Percentiles rank a stretch among this genome's conserved stretches.
Conservation (phyloP, 2,888 invertebrate genomes). For the Eudasyphora cyanicolor region DNA sequence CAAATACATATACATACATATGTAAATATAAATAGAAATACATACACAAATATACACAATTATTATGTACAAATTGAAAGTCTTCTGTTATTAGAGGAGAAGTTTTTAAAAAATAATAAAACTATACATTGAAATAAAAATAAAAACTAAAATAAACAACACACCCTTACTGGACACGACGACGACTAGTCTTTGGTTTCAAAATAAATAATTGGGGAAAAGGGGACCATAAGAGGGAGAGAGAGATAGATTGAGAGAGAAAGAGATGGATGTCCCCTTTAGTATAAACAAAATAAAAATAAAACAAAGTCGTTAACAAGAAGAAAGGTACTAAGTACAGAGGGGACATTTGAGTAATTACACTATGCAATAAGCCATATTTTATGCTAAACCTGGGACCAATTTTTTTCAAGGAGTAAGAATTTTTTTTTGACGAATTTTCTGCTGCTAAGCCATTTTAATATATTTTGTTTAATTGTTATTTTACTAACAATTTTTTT, state of each 20-base stretch:
- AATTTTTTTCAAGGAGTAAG: too few relatives aligned
- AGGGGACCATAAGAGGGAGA: background rate
- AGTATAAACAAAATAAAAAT: background rate
- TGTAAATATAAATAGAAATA: too few relatives aligned
- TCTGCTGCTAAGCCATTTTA: too few relatives aligned
- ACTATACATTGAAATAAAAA: constrained; percentile 50
- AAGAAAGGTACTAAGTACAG: background rate
- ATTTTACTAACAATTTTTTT: too few relatives aligned
- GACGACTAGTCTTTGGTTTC: constrained; percentile 77
- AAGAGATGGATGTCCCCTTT: too few relatives aligned
- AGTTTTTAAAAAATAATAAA: constrained; percentile 28
- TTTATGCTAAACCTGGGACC: too few relatives aligned
- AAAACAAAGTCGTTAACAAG: background rate
- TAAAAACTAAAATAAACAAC: constrained; percentile 30
- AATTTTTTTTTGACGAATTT: too few relatives aligned
- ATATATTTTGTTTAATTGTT: too few relatives aligned
- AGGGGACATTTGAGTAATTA: background rate
- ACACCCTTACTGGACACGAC: constrained; percentile 43
- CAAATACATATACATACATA: background rate
- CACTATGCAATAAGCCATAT: too few relatives aligned
- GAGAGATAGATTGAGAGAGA: background rate
- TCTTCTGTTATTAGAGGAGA: too few relatives aligned
- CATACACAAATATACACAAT: background rate
- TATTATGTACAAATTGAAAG: constrained; percentile 6
- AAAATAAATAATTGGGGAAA: constrained; percentile 57